These are phyloP conservation scores for Celastrina argiolus DNA, from an alignment of 2,888 invertebrate genomes.

Conservation along the genomic window DNA sequence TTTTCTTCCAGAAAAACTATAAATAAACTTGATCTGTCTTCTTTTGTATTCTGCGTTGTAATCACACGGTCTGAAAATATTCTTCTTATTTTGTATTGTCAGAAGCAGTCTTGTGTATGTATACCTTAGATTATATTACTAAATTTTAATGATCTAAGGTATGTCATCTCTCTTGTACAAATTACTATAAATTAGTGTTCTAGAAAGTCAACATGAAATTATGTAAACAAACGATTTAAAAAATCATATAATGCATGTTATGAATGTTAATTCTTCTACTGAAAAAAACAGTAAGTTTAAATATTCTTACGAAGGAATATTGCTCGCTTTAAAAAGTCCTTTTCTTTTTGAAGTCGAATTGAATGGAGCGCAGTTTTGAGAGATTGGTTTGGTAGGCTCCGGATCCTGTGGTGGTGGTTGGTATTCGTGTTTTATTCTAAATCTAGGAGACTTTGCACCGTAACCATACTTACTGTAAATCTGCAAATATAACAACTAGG, in stretches of 20 bases:
- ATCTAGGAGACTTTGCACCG: constrained; percentile 58
- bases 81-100: background rate
- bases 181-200: no score
- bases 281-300: background rate
- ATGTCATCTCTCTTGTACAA: no score
- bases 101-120: background rate
- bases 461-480: constrained; percentile 54
- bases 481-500: constrained; percentile 38
- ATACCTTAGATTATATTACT: no score
- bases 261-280: background rate
- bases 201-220: no score
- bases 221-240: no score
- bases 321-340: constrained; percentile 45
- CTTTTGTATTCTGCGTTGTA: constrained; percentile 59
- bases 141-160: no score
- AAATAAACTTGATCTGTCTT: constrained; percentile 59
- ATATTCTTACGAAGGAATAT: constrained; percentile 58
- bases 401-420: constrained; percentile 59
- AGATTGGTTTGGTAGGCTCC: constrained; percentile 37
- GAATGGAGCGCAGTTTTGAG: constrained; percentile 63
- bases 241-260: no score
- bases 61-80: constrained; percentile 56
- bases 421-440: constrained; percentile 55
- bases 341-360: constrained; percentile 62
- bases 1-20: constrained; percentile 64